Evolutionary conservation across 2,888 invertebrate genomes (phyloP).

Genomic region (Rotaria socialis): DNA sequence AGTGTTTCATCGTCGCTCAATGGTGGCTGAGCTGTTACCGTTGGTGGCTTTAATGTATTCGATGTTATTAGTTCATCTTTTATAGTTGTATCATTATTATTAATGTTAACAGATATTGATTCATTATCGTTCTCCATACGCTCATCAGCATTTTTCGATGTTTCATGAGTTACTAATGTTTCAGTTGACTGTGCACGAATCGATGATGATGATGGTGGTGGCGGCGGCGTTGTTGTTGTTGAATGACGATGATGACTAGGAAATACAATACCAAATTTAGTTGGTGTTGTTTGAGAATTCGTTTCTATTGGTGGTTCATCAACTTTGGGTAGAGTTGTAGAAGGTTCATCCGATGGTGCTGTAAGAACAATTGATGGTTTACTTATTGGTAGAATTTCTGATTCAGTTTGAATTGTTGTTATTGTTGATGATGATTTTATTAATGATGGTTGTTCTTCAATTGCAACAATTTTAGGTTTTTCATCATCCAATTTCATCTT

Average conservation of each 20-base stretch:
- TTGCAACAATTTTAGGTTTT: background rate
- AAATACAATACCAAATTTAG: constrained; percentile 35
- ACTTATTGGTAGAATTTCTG: background rate
- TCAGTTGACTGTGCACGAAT: constrained; percentile 3
- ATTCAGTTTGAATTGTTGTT: constrained; percentile 15
- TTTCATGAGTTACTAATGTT: background rate
- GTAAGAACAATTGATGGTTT: background rate
- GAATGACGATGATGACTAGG: constrained; percentile 20
- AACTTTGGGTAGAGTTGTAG: background rate
- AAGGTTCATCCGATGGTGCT: background rate
- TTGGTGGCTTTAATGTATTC: background rate
- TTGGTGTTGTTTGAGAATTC: constrained; percentile 24
- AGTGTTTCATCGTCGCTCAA: constrained; percentile 32
- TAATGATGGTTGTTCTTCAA: background rate
- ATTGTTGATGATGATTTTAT: background rate
- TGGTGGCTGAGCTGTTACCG: background rate
- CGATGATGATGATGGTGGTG: background rate
- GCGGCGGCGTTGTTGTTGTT: background rate
- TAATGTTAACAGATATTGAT: background rate
- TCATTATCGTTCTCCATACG: background rate
- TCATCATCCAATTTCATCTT: background rate
- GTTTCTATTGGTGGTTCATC: constrained; percentile 1
- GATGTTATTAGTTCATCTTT: background rate
- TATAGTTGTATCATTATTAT: background rate
- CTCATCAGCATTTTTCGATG: constrained; percentile 17